Conservation (phyloP, 2,797 vertebrate species). For the Myotis daubentonii region DNA sequence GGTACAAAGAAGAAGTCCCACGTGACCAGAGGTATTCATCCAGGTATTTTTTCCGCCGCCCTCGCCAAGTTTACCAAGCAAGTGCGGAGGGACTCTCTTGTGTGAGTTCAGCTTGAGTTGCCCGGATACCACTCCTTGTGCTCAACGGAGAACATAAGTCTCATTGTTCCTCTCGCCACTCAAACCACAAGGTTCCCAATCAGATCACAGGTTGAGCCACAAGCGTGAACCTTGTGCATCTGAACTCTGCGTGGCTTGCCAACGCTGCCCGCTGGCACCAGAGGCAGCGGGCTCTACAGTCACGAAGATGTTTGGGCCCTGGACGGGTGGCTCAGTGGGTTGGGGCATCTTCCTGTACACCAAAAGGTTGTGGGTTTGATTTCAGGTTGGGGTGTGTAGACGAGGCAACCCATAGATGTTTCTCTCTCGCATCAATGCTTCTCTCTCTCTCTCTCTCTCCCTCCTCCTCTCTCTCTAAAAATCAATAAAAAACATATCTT, state of each 20-base stretch:
- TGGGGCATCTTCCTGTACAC: no score
- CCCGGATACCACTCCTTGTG: conserved; percentile 39
- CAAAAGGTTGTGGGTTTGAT: not conserved
- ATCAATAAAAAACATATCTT: not conserved
- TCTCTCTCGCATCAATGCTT: no score
- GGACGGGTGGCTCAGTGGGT: no score
- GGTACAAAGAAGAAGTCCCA: conserved; percentile 80
- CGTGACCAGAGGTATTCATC: conserved; percentile 81
- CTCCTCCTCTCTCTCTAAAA: not conserved
- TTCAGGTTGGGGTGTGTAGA: not conserved
- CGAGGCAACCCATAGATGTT: not conserved
- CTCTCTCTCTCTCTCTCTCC: no score
- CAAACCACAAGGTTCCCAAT: conserved; percentile 60
- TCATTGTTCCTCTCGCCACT: conserved; percentile 67
- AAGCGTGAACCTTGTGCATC: not conserved
- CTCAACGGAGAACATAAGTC: conserved; percentile 34
- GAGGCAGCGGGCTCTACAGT: not conserved
- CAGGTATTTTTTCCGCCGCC: conserved; percentile 83
- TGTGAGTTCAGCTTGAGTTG: conserved; percentile 2
- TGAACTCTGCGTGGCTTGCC: not conserved
- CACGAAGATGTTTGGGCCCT: not conserved
- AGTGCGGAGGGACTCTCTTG: conserved; percentile 72
- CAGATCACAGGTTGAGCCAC: not conserved
- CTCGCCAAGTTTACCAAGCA: conserved; percentile 84
- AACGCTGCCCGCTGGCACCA: conserved; percentile 48